Base-by-base conservation (phyloP, 2,888 invertebrate genomes). In the Perithous albicinctus region DNA sequence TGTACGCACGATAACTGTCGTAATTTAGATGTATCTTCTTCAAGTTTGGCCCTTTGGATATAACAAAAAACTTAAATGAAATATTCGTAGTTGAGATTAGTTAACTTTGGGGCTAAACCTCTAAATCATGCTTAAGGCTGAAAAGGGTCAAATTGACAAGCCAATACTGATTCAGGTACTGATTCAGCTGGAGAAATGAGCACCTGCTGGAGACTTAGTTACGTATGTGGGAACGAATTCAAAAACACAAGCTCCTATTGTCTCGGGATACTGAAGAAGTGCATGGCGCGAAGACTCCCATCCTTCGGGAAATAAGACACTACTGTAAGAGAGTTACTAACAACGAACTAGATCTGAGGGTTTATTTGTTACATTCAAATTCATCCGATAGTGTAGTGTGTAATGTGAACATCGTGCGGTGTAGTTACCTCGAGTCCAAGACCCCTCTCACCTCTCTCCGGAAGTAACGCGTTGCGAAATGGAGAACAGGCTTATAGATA, bases 341-440 rank as follows among this genome's bases (percentile, higher is more conserved):
- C 15, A n/a, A 15, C 48, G 15, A 32, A 56, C 48, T 69, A 18
- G 64, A 67, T 74, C 74, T 7, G 3, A 8, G 41, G 46, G 20
- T 67, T 76, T 59, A 66, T 81, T 77, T 74, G 56, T 74, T 56
- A 78, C 74, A 12, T 29, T 20, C 46, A 64, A 74, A 78, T 74
- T 74, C 64, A 81, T 81, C 74, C 46, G 69, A 77, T 81, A 73
- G 67, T 64, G 69, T 81, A 73, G 78, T 81, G 73, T 56, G 69
- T 67, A 46, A 74, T 54, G 29, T 29, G 38, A 64, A 41, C 38
- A n/a, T 51, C 56, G 56, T 63, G 64, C 41, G 63, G 32, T 46
- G 23, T 41, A 38, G 38, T 61, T 38, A 23, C 61, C 61, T 38
- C 18, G 59, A 26, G 59, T 46, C 41, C 46, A 29, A 43, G n/a